Evolutionary conservation across 2,797 vertebrate genomes (phyloP).

Genomic region (Rachycentron canadum): DNA sequence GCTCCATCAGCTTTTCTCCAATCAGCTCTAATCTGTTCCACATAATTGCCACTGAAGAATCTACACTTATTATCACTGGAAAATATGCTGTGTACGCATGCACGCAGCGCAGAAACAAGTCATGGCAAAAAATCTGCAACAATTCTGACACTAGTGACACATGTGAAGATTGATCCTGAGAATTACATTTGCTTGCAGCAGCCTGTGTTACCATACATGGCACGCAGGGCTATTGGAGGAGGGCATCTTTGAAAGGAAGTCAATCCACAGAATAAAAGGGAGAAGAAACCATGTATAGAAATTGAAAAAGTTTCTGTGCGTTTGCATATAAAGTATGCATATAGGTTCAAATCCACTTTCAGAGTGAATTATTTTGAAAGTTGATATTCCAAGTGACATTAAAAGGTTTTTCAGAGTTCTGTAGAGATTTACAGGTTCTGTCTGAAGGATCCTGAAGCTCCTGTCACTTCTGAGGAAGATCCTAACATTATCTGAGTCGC

Average conservation of each 20-base stretch:
- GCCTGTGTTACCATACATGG: slow-evolving; percentile 2
- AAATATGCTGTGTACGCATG: slow-evolving; percentile 28
- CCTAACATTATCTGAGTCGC: neutral
- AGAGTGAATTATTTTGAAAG: neutral
- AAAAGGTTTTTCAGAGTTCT: slow-evolving; percentile 1
- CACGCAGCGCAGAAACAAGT: slow-evolving; percentile 22
- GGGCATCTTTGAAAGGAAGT: neutral
- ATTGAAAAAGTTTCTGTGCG: too few relatives aligned
- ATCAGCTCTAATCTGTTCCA: slow-evolving; percentile 34
- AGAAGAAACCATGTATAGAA: neutral
- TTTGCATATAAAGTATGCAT: too few relatives aligned
- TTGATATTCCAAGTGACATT: neutral
- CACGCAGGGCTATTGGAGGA: neutral
- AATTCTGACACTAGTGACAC: neutral
- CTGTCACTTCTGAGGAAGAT: neutral
- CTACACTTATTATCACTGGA: slow-evolving; percentile 42
- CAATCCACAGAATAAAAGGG: neutral
- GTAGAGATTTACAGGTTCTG: neutral
- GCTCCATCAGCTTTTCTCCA: slow-evolving; percentile 13
- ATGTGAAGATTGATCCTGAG: neutral
- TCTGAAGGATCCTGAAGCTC: neutral
- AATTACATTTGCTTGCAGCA: neutral
- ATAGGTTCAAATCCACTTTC: neutral
- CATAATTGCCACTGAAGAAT: slow-evolving; percentile 35
- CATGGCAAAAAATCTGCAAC: neutral